Base-by-base conservation (phyloP, 2,113 vertebrate species). In the Indicator indicator region DNA sequence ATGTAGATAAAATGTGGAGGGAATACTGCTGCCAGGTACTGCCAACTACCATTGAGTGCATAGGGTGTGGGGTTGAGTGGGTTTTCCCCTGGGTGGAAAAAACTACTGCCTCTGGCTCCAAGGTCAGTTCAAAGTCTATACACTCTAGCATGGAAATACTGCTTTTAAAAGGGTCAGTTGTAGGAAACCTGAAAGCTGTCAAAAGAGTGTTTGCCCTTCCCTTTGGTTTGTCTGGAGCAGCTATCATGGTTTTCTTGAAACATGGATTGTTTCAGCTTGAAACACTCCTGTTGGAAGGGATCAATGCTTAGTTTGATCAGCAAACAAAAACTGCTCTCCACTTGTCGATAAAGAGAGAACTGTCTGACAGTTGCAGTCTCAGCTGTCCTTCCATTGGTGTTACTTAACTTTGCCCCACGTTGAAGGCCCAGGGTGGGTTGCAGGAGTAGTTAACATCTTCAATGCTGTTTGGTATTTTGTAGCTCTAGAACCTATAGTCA, bases 1-100 rank as follows among this genome's bases (percentile, higher is more conserved):
- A 30, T 3, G 6, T 17, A 60, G 64, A 36, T 88, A 52, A 86
- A 52, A 81, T 54, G 21, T 11, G 33, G 54, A 92, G 83, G 59
- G 33, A 80, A 71, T 14, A 6, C 56, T 55, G 46, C 77, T 83
- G 79, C 71, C 52, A 87, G 89, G 21, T 48, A 21, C 59, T 54
- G 48, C 16, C 44, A 77, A 38, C 26, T 8, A 2, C 44, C 38
- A 17, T 32, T 0, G 1, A 71, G 63, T 44, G 9, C 3, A 50
- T 52, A 80, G 52, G 28, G 33, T 19, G 10, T 83, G 64, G 32
- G 33, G 59, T 86, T 70, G 72, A 83, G 63, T 73, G 42, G 42
- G 55, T 88, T 86, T 93, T 72, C 54, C 20, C n/a, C 36, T 13
- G 0, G 0, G 17, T 90, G 77, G 58, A 78, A 83, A 73, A 44